Evolutionary conservation across 2,797 vertebrate species (phyloP).

Genomic region (Diceros bicornis): DNA sequence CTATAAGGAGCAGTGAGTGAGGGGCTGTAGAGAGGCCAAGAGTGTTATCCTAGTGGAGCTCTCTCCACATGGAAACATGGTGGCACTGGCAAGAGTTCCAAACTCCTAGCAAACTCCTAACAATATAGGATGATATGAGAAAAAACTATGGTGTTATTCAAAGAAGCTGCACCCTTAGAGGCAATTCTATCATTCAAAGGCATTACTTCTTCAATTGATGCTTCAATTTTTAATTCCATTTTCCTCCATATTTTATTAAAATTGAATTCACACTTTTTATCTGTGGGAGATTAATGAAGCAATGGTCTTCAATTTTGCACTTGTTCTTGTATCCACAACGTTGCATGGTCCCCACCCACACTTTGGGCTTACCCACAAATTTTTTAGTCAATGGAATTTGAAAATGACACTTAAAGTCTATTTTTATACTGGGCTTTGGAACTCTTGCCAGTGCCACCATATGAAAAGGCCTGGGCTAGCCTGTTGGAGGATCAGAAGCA

Average conservation of each 20-base stretch:
- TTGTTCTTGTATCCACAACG: not conserved
- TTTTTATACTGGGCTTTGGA: not conserved
- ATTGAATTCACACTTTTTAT: not conserved
- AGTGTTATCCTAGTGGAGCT: not conserved
- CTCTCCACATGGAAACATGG: not conserved
- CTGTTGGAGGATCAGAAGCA: not conserved
- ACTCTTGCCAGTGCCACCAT: not conserved
- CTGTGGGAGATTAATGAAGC: not conserved
- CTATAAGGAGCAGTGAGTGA: not conserved
- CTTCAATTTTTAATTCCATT: not conserved
- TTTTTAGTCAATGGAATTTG: not conserved
- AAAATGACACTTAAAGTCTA: not conserved
- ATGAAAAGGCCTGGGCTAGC: not conserved
- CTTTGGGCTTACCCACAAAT: not conserved
- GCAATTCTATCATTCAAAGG: not conserved
- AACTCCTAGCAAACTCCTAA: not conserved
- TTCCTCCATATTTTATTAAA: conserved; percentile 2
- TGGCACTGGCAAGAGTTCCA: too few relatives aligned
- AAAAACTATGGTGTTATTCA: not conserved
- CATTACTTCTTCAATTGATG: not conserved
- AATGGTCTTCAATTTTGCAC: not conserved
- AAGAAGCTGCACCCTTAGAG: not conserved
- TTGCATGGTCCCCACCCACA: not conserved
- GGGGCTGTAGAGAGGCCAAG: not conserved
- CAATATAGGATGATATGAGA: not conserved